Conservation (phyloP, 1,140 invertebrate species). For the Mactra quadrangularis region DNA sequence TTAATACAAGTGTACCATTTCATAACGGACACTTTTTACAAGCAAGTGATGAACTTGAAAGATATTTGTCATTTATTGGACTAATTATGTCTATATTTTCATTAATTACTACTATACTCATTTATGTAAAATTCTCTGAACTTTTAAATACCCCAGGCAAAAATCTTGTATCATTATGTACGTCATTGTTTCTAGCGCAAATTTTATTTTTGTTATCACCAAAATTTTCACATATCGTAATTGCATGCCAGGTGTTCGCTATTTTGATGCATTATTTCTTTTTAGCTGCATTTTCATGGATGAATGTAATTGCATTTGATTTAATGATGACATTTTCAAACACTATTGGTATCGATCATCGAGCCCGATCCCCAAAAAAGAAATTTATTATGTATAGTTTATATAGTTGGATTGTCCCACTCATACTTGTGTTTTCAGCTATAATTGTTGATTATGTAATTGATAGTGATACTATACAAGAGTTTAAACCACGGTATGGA, state of each 20-base stretch:
- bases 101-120: conserved; percentile 72
- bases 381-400: conserved; percentile 85
- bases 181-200: conserved; percentile 83
- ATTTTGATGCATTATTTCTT: conserved; percentile 85
- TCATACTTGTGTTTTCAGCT: conserved; percentile 82
- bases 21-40: background rate
- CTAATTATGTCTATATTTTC: conserved; percentile 66
- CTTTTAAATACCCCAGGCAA: conserved; percentile 85
- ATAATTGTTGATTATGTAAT: conserved; percentile 82
- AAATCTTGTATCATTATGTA: conserved; percentile 83
- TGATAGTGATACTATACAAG: background rate
- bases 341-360: conserved; percentile 52
- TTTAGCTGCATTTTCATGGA: conserved; percentile 86
- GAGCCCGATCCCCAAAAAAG: conserved; percentile 56
- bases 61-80: conserved; percentile 64
- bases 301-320: conserved; percentile 86
- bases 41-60: conserved; percentile 53
- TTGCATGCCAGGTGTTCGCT: conserved; percentile 77
- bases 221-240: conserved; percentile 10
- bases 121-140: conserved; percentile 82
- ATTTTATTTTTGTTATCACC: conserved; percentile 82
- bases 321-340: conserved; percentile 86
- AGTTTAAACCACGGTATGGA: conserved; percentile 71
- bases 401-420: conserved; percentile 80
- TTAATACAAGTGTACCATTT: conserved; percentile 3